Base-by-base conservation (phyloP, 1,140 invertebrate species). In the Caenorhabditis brenneri region DNA sequence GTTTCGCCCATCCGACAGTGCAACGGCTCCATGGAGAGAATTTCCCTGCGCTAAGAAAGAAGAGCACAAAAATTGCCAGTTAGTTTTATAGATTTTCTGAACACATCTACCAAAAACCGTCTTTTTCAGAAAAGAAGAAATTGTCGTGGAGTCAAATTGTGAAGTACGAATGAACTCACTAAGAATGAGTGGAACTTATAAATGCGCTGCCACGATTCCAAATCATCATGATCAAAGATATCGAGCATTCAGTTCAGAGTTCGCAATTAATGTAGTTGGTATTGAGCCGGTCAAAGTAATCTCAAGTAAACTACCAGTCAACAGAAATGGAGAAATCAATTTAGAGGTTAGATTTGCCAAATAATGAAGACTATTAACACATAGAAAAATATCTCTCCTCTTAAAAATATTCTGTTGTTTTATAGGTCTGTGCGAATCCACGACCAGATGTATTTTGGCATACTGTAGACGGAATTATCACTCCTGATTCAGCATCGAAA, bases 51-150 rank as follows among this genome's bases (percentile, higher is more conserved):
- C 65, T 1, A 74, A 42, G 15, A 74, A 74, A 24, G 36, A 74
- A 74, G 65, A 74, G n/a, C 65, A 74, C n/a, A 74, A 74, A 36
- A 74, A 74, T 27, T 74, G 65, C 65, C 65, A 74, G 65, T 74
- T 19, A 74, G 65, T 74, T 74, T n/a, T 36, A 19, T 16, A 12
- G 27, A 12, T 58, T 58, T 58, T 58, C 31, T 22, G 22, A n/a
- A n/a, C n/a, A n/a, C n/a, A n/a, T n/a, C n/a, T 6, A 0, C 7
- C 49, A 58, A 58, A 51, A 42, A 42, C 5, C 5, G 12, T 6
- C 39, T 6, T 42, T 7, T 74, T 22, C 65, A 74, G 65, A 74
- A 74, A 74, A 42, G 65, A 74, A 42, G 65, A 74, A 74, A 74
- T 74, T 4, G 16, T 74, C 15, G 65, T 74, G 4, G 65, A 74